Percentiles rank a stretch among this genome's conserved stretches.
Evolutionary conservation across 2,888 invertebrate genomes (phyloP).

Genomic region (Barypeithes pellucidus): DNA sequence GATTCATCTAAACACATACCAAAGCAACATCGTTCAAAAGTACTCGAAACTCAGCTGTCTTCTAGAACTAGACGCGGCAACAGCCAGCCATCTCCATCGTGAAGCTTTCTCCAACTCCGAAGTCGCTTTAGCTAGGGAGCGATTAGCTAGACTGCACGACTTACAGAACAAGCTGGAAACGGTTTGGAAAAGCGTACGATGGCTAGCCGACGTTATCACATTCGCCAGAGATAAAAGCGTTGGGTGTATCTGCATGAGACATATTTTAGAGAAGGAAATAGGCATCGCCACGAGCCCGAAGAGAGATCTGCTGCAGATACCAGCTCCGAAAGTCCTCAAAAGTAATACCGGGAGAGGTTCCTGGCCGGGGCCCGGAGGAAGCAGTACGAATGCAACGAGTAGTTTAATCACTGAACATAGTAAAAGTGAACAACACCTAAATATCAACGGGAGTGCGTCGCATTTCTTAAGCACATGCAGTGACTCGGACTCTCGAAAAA

Average conservation of each 20-base stretch:
- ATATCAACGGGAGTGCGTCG: conserved; percentile 73
- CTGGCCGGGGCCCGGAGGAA: conserved; percentile 87
- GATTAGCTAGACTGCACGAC: conserved; percentile 86
- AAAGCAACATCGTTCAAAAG: conserved; percentile 89
- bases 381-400: conserved; percentile 71
- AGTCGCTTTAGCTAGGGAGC: conserved; percentile 88
- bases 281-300: conserved; percentile 67
- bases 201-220: conserved; percentile 96
- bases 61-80: conserved; percentile 91
- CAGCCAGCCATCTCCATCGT: conserved; percentile 93
- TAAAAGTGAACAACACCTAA: conserved; percentile 86
- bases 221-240: conserved; percentile 88
- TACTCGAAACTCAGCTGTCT: conserved; percentile 95
- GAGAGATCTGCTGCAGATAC: conserved; percentile 78
- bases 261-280: conserved; percentile 70
- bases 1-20: conserved; percentile 97
- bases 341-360: conserved; percentile 86
- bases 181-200: conserved; percentile 95
- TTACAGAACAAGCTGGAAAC: conserved; percentile 89
- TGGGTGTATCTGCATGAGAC: conserved; percentile 67
- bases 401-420: conserved; percentile 78
- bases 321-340: conserved; percentile 82
- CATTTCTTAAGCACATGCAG: conserved; percentile 74
- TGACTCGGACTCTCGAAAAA: conserved; percentile 67
- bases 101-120: conserved; percentile 96